Base-by-base conservation (phyloP, 2,113 vertebrate genomes). In the Sebastes fasciatus region DNA sequence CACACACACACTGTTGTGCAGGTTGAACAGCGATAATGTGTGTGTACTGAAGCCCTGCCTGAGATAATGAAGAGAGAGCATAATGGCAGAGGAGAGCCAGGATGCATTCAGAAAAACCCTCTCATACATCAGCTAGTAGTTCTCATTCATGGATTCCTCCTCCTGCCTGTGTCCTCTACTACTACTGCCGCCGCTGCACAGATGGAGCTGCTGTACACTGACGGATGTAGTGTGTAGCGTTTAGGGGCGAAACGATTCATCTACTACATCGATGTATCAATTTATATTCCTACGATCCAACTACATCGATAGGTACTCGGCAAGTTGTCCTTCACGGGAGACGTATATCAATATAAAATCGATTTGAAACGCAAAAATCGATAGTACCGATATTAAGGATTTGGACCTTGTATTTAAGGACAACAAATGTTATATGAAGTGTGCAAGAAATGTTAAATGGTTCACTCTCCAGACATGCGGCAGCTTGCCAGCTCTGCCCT, bases 141-240 rank as follows among this genome's bases (percentile, higher is more conserved):
- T 80, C 23, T 88, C 79, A 87, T 84, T 91, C 82, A 91, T 62
- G n/a, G 64, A 81, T 83, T 75, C 23, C 45, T 75, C 23, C 45
- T 80, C 12, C 68, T 77, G 23, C 57, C 6, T 45, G 40, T 23
- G 46, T 74, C 58, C 40, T 34, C 26, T 26, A 26, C 26, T 26
- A 26, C 26, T 26, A 26, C n/a, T n/a, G n/a, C 26, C 26, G 2
- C 26, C 26, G 58, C 23, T 21, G 54, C 2, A 48, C 51, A 74
- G 40, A 73, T 57, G 49, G 54, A 58, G 21, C 51, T 52, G 76
- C 21, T 23, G 70, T 0, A 21, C 54, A 68, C 21, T 12, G 9
- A 40, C 1, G 12, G n/a, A 34, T 14, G 62, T 6, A 4, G 23
- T 17, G 13, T 65, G 5, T 49, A 40, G 2, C 51, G 5, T 7